Base-by-base conservation (phyloP, 1,140 invertebrate species). In the Ooceraea biroi region DNA sequence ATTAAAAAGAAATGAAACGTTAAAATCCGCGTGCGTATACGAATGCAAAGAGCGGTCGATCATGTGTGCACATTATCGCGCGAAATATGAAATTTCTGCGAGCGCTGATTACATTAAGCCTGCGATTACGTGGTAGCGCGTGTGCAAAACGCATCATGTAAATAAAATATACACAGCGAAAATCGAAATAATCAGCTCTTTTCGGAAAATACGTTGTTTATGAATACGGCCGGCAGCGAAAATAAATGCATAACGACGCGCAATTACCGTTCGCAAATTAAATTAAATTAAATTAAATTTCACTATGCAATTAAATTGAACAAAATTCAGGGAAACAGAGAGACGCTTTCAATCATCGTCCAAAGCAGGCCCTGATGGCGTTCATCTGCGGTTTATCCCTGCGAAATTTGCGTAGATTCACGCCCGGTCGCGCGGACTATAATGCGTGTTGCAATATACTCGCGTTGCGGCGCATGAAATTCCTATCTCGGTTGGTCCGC, bases 401-500 rank as follows among this genome's bases (percentile, higher is more conserved):
- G 57, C 30, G 57, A 69, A 30, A 55, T 55, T n/a, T n/a, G 52
- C 17, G 7, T 55, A 46, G 22, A 25, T 30, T 27, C 14, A 61
- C 50, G 66, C 17, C 25, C 48, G 73, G 63, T 30, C 19, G 8
- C 19, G 22, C n/a, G 12, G 48, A 36, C n/a, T 46, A 82, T 50
- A 48, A 71, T 61, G 44, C 71, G 73, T 87, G 82, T 87, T 83
- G 86, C 86, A 78, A 88, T 65, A 88, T 65, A 55, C 77, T 66
- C 58, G 83, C 50, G 63, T 76, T 72, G 83, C 74, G 36, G 36
- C 76, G 86, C 83, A 85, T 88, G 83, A 83, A 88, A 88, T 88
- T 88, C 86, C 82, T 84, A 84, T 86, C 85, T 78, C 85, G 65
- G 68, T 50, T 25, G 25, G 25, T 57, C 25, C 46, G 71, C 55